phyloP scores from a whole-genome alignment of 2,888 invertebrate species.

The Tribolium freemani region DNA sequence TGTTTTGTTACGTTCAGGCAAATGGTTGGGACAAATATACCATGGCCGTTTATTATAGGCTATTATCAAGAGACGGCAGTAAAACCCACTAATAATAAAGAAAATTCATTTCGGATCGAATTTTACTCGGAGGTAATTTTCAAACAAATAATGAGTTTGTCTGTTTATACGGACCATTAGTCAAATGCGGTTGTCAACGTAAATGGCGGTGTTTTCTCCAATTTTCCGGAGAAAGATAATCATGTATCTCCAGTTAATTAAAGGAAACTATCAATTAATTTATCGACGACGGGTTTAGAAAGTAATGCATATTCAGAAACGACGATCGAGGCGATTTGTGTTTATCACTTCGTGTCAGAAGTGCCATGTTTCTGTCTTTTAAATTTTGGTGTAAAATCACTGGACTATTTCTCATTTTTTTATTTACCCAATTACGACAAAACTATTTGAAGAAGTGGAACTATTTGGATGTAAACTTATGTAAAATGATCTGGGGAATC shows the following conservation, averaged over 20 bases:
- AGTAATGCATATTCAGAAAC: background rate
- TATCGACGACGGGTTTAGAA: background rate
- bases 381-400: too few species aligned
- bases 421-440: too few species aligned
- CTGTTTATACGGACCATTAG: background rate
- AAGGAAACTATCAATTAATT: background rate
- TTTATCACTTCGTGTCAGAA: background rate
- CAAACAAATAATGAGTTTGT: background rate
- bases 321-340: background rate
- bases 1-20: constrained; percentile 14
- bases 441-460: too few species aligned
- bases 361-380: too few species aligned
- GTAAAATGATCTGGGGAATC: too few species aligned
- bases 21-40: background rate
- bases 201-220: background rate
- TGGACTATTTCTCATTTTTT: too few species aligned
- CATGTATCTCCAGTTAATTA: background rate
- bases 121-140: background rate
- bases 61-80: background rate
- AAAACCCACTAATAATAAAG: background rate
- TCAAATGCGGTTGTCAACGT: background rate
- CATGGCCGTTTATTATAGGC: background rate
- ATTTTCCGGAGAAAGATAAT: background rate
- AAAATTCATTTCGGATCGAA: background rate
- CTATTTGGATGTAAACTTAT: too few species aligned